Base-by-base conservation (phyloP, 2,888 invertebrate genomes). In the Noctua janthe region DNA sequence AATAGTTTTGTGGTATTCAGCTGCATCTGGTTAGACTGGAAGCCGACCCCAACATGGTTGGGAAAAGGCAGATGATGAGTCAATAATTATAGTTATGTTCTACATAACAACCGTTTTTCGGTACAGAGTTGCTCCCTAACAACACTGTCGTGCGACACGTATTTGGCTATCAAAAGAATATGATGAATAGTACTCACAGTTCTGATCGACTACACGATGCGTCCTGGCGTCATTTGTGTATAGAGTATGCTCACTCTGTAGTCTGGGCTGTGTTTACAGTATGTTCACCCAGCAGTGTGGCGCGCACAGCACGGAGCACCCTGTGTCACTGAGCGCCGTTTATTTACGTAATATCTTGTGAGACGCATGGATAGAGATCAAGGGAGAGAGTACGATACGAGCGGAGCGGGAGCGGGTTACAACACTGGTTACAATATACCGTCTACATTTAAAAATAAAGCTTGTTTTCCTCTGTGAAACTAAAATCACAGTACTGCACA, bases 301-400 rank as follows among this genome's bases (percentile, higher is more conserved):
- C 70, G 17, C 56, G 72, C 5, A n/a, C 23, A 13, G 13, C 77
- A 4, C 76, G 20, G 78, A 29, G 66, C 85, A 66, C 80, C 85
- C 88, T 59, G 88, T 77, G 83, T 35, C 76, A 78, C 94, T 94
- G 92, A 87, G 82, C 87, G 80, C 47, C 71, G 78, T 47, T 82
- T 87, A 85, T 87, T 80, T 75, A 82, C 73, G 88, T 89, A 80
- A 75, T 83, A 73, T 86, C 78, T 84, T 83, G 74, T 85, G 89
- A 82, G 78, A 94, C 93, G 94, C 92, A 90, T 94, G 93, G 88
- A 85, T 93, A 86, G 91, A 82, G 91, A 82, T 76, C 81, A n/a
- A 29, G 82, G 80, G 7, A 0, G 76, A 7, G 85, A 43, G 3
- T 43, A 29, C 17, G 15, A 1, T 13, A 11, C 7, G 3, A 54